Conservation (phyloP, 2,888 invertebrate genomes). For the Trisateles emortualis region DNA sequence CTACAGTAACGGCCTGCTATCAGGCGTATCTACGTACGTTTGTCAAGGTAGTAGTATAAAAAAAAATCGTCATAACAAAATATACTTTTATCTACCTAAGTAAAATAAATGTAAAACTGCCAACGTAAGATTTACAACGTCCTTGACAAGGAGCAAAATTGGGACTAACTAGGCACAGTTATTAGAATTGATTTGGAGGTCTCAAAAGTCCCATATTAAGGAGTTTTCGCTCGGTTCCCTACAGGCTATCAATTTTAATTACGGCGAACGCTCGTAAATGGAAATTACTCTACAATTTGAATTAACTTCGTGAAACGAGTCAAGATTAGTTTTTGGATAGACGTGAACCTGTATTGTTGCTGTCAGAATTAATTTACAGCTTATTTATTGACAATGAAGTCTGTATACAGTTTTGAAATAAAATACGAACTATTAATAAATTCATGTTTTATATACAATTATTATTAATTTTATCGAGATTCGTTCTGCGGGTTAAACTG, state of each 20-base stretch:
- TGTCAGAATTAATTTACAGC: neutral
- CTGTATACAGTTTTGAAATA: no score
- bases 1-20: no score
- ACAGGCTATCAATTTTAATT: constrained; percentile 42
- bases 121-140: constrained; percentile 11
- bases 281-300: constrained; percentile 37
- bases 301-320: constrained; percentile 25
- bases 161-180: constrained; percentile 34
- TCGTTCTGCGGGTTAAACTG: no score
- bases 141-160: constrained; percentile 31
- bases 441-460: no score
- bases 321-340: constrained; percentile 33
- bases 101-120: neutral
- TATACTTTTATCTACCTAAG: neutral
- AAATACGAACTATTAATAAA: no score
- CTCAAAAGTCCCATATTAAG: constrained; percentile 19
- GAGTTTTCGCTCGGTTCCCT: constrained; percentile 33
- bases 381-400: neutral
- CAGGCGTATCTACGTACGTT: no score
- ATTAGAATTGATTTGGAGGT: constrained; percentile 44
- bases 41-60: no score
- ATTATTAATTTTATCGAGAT: no score
- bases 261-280: constrained; percentile 37
- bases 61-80: no score
- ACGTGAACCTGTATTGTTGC: constrained; percentile 23